A percentile compares a stretch with the other conserved stretches of the same genome.
Conservation (phyloP, 2,888 invertebrate species). For the Leucophora obtusa region DNA sequence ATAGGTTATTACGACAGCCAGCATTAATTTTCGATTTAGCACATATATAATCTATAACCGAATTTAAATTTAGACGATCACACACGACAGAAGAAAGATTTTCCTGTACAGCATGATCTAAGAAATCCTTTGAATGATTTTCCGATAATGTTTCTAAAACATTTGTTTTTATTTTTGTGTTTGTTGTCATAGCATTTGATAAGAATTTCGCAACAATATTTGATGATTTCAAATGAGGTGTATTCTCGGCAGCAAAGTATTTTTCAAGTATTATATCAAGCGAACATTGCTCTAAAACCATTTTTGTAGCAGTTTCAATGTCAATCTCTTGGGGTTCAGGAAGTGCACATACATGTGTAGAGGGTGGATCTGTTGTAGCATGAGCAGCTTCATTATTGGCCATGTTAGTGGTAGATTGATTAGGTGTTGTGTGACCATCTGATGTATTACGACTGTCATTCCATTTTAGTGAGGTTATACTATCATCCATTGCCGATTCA, state of each 20-base stretch:
- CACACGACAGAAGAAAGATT: conserved; percentile 78
- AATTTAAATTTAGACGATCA: conserved; percentile 76
- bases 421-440: neutral
- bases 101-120: conserved; percentile 77
- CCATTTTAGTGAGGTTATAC: conserved; percentile 71
- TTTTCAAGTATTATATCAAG: conserved; percentile 71
- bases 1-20: conserved; percentile 71
- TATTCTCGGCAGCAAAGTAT: conserved; percentile 69
- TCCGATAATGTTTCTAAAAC: conserved; percentile 77
- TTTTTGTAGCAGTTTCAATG: conserved; percentile 56
- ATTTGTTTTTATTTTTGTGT: conserved; percentile 72
- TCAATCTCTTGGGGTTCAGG: conserved; percentile 30
- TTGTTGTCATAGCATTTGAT: conserved; percentile 73
- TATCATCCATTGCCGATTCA: conserved; percentile 66
- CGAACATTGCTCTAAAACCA: conserved; percentile 61
- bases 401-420: neutral
- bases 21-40: conserved; percentile 76
- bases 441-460: conserved; percentile 66
- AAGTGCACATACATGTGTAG: conserved; percentile 17
- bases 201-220: conserved; percentile 71
- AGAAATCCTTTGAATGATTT: conserved; percentile 77
- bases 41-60: conserved; percentile 75
- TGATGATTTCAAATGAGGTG: conserved; percentile 67
- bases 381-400: conserved; percentile 19
- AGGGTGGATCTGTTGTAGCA: neutral